Base-by-base conservation (phyloP, 2,113 vertebrate genomes). In the Crypturellus undulatus region DNA sequence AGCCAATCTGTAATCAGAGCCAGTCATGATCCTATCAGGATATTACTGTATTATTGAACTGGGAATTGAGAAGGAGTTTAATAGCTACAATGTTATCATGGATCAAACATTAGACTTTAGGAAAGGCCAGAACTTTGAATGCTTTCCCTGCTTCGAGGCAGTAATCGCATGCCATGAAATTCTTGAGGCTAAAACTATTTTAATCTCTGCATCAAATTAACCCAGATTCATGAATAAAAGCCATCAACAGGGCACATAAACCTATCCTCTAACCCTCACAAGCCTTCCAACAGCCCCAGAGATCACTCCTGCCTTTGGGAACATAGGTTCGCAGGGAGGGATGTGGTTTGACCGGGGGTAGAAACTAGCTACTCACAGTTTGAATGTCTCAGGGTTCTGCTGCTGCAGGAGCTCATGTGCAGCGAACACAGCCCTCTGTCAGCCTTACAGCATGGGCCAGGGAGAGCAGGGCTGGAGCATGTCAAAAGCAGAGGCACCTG, bases 21-120 rank as follows among this genome's bases (percentile, higher is more conserved):
- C 94, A 94, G 69, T 54, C 73, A 56, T 84, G 85, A 92, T 96
- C 43, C 84, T 92, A 87, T 96, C 92, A 75, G 83, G 70, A 38
- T 76, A 65, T 90, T 94, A 79, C 88, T 60, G 62, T 79, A 45
- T 89, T 92, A 95, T 72, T 90, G 92, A 84, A 86, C 76, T 52
- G 69, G 49, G 92, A 62, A 89, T 54, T n/a, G 89, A 94, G 87
- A 96, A 7, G 45, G 67, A 58, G 82, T 93, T 82, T 95, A 90
- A 93, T 80, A 91, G 87, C 83, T 76, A 26, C 0, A 25, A 94
- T 79, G 62, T 28, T 94, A 89, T 89, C 95, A 79, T 43, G 5
- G n/a, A 36, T 40, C 30, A 62, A 79, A 73, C 32, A 69, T 51
- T 89, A 82, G 62, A 72, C 38, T 83, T 69, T 73, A 78, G 68